These are phyloP conservation scores for Drosophila affinis DNA, from an alignment of 2,888 invertebrate genomes.

Conservation along the genomic window DNA sequence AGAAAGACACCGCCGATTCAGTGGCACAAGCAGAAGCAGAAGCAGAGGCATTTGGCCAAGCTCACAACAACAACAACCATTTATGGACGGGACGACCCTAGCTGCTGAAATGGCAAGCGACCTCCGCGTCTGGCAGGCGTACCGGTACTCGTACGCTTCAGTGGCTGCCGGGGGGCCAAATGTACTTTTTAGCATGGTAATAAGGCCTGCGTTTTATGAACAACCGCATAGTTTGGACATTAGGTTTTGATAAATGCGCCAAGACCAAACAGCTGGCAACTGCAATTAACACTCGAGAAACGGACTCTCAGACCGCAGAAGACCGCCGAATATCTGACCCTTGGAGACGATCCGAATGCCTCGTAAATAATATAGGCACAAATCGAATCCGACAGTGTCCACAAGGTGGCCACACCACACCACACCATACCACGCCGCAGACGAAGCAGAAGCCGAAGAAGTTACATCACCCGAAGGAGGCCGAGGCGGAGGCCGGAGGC, in stretches of 20 bases:
- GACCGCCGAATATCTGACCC: conserved; percentile 18
- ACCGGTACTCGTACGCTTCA: conserved; percentile 45
- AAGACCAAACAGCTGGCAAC: conserved; percentile 24
- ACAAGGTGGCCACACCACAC: conserved; percentile 9
- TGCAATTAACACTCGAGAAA: conserved; percentile 59
- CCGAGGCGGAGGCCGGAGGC: too few relatives aligned
- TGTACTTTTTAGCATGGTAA: conserved; percentile 58
- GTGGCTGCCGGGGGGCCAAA: conserved; percentile 54
- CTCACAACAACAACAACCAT: conserved; percentile 43
- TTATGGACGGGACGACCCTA: conserved; percentile 47
- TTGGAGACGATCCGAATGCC: conserved; percentile 13
- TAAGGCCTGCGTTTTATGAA: conserved; percentile 60
- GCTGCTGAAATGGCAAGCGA: conserved; percentile 46
- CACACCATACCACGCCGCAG: background rate
- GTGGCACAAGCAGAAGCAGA: too few relatives aligned
- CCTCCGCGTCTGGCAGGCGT: conserved; percentile 42
- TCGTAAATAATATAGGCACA: conserved; percentile 57
- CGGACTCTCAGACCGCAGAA: conserved; percentile 7
- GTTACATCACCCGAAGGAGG: conserved; percentile 42
- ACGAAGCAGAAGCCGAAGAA: background rate
- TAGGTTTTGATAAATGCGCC: conserved; percentile 58
- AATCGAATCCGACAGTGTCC: conserved; percentile 54
- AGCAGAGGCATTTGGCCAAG: conserved; percentile 29
- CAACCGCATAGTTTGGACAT: conserved; percentile 45
- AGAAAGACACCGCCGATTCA: background rate